These are phyloP conservation scores for Amphiprion ocellaris DNA, from an alignment of 2,113 vertebrate species.

Conservation along the genomic window DNA sequence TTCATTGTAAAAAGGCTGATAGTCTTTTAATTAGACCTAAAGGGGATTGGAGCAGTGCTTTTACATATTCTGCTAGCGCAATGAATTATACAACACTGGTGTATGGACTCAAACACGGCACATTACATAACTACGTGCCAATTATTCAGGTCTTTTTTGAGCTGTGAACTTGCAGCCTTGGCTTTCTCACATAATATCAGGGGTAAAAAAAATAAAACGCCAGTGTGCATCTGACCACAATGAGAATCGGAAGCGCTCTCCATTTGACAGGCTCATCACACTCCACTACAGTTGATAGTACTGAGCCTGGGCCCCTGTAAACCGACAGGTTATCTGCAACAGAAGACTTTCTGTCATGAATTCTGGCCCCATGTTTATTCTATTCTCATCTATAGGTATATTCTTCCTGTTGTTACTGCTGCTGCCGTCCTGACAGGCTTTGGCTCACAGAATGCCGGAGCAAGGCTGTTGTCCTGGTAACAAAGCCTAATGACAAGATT, in stretches of 20 bases:
- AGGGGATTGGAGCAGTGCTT: constrained; percentile 76
- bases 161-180: constrained; percentile 61
- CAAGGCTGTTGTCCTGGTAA: constrained; percentile 71
- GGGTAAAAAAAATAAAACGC: constrained; percentile 20
- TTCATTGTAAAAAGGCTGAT: constrained; percentile 76
- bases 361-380: constrained; percentile 29
- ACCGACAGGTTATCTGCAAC: constrained; percentile 31
- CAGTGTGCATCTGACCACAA: constrained; percentile 15
- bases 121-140: constrained; percentile 70
- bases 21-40: constrained; percentile 82
- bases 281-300: not conserved
- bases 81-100: constrained; percentile 77
- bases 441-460: constrained; percentile 38
- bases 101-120: constrained; percentile 45
- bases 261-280: constrained; percentile 50
- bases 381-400: constrained; percentile 43
- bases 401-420: constrained; percentile 29
- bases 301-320: not conserved
- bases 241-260: constrained; percentile 18
- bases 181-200: constrained; percentile 55
- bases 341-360: constrained; percentile 22
- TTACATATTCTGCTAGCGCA: constrained; percentile 71
- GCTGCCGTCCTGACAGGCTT: constrained; percentile 24
- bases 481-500: constrained; percentile 72
- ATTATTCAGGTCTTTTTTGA: constrained; percentile 70